These are phyloP conservation scores for Platycheirus rosarum DNA, from an alignment of 2,888 invertebrate genomes.

Conservation along the genomic window DNA sequence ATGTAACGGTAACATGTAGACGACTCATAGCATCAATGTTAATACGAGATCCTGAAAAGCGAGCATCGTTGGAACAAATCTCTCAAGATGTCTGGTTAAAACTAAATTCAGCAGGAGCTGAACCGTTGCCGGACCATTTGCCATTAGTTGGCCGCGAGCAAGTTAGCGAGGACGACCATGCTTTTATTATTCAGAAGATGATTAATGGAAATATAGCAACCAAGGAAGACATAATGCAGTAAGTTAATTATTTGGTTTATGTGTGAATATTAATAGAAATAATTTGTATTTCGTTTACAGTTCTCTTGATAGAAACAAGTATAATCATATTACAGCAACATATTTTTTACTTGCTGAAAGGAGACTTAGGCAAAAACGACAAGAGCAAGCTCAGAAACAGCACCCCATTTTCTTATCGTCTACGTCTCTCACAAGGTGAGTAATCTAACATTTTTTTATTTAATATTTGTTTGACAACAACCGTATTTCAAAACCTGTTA, in stretches of 20 bases:
- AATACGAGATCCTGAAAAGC: constrained; percentile 94
- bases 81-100: constrained; percentile 92
- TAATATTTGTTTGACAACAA: too few relatives aligned
- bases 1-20: constrained; percentile 93
- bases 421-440: constrained; percentile 77
- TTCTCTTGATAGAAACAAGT: constrained; percentile 96
- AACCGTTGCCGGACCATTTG: constrained; percentile 84
- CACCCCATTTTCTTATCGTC: constrained; percentile 76
- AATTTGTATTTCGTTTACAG: constrained; percentile 83
- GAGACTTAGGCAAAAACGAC: constrained; percentile 91
- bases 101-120: constrained; percentile 78
- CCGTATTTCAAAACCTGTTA: too few relatives aligned
- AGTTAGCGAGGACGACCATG: constrained; percentile 95
- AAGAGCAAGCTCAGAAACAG: constrained; percentile 84
- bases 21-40: constrained; percentile 96
- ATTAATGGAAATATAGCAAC: constrained; percentile 96
- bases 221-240: constrained; percentile 96
- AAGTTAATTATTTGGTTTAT: constrained; percentile 79
- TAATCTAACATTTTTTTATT: neutral
- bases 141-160: constrained; percentile 95
- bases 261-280: neutral
- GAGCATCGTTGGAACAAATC: constrained; percentile 94
- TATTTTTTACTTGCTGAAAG: constrained; percentile 98
- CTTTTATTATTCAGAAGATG: constrained; percentile 96
- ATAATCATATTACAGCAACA: constrained; percentile 99